Base-by-base conservation (phyloP, 2,113 vertebrate genomes). In the Salvelinus sp. region DNA sequence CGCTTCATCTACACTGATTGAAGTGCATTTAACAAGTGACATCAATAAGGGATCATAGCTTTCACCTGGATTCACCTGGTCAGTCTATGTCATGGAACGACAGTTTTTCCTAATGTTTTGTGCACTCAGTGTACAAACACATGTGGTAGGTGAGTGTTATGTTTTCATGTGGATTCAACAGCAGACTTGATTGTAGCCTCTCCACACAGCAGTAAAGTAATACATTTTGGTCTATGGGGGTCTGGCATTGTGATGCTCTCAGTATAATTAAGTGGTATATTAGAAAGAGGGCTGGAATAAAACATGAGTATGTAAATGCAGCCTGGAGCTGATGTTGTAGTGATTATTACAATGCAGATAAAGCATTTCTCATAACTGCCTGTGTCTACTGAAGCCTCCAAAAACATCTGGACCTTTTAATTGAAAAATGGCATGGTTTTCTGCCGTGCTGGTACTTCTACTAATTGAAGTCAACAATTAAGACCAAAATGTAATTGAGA, bases 371-470 rank as follows among this genome's bases (percentile, higher is more conserved):
- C 95, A 95, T 95, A 93, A 94, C 94, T 93, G 93, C 94, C 68
- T 88, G 94, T 96, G 96, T 95, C 92, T 94, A 94, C 93, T 94
- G 95, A 93, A 96, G 96, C 96, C 93, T 95, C 93, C 76, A 82
- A 92, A 93, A 97, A 98, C 97, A 98, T 98, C 97, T 98, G 97
- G 96, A 94, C 93, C 94, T 96, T 95, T 98, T 98, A 97, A 97
- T 97, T 96, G 96, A 97, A 94, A 97, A 98, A 97, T 96, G 91
- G 95, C 86, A 74, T 86, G 88, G 87, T 90, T 94, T 92, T 91
- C 80, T 82, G 83, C 92, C 79, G 91, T 89, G 93, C 93, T 91
- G 93, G 92, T 89, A 69, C 74, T 88, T 84, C 84, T 86, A 91
- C 93, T 95, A 95, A 97, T 95, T 93, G 94, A 95, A 95, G 94